Conservation (phyloP, 2,113 vertebrate genomes). For the Perca flavescens region DNA sequence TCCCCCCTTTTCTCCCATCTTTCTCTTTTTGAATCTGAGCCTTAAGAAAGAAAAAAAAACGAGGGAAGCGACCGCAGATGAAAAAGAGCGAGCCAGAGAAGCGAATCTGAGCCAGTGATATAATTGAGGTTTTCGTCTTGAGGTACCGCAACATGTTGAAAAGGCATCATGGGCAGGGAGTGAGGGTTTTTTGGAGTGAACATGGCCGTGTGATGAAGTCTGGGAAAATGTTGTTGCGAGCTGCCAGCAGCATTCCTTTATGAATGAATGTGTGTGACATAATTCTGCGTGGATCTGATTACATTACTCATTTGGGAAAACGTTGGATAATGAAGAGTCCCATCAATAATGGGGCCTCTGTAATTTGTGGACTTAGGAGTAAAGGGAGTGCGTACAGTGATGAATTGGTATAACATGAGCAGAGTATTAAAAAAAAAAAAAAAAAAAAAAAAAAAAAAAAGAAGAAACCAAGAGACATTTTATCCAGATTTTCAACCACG, state of each 20-base stretch:
- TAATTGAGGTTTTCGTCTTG: conserved; percentile 73
- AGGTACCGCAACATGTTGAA: conserved; percentile 76
- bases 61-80: conserved; percentile 44
- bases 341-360: conserved; percentile 44
- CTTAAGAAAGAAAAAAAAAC: neutral
- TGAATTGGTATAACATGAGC: conserved; percentile 24
- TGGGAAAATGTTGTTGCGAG: conserved; percentile 29
- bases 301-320: conserved; percentile 39
- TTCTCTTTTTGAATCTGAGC: conserved; percentile 34
- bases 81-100: conserved; percentile 31
- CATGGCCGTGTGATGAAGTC: conserved; percentile 30
- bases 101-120: conserved; percentile 55
- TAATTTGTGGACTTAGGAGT: conserved; percentile 38
- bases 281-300: conserved; percentile 20
- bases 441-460: too few relatives aligned
- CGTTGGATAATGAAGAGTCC: conserved; percentile 33
- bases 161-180: conserved; percentile 69
- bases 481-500: conserved; percentile 8
- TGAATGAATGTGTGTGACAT: conserved; percentile 54
- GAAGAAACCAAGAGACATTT: conserved; percentile 12
- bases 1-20: conserved; percentile 18
- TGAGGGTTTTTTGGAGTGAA: conserved; percentile 28
- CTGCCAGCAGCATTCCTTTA: conserved; percentile 33
- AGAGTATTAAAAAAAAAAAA: neutral
- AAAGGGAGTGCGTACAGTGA: conserved; percentile 26